Conservation (phyloP, 2,797 vertebrate genomes). For the Eleutherodactylus coqui region DNA sequence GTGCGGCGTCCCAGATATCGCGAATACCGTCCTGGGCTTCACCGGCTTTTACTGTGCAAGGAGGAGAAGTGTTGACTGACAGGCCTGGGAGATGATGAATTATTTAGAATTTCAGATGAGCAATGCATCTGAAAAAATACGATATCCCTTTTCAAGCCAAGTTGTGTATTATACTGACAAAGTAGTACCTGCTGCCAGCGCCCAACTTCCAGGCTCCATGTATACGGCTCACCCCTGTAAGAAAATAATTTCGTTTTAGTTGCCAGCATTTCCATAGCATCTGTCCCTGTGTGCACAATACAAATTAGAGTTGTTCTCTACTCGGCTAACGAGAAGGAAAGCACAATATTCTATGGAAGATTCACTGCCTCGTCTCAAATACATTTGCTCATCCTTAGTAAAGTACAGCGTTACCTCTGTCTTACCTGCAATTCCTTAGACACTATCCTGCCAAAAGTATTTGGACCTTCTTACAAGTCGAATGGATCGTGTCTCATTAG, state of each 20-base stretch:
- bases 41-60: background rate
- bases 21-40: background rate
- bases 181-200: constrained; percentile 11
- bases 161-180: constrained; percentile 42
- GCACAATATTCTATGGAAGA: constrained; percentile 3
- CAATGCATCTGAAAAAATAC: constrained; percentile 9
- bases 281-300: constrained; percentile 23
- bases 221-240: constrained; percentile 24
- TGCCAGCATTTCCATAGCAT: constrained; percentile 31
- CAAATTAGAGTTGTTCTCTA: constrained; percentile 18
- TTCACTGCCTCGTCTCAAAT: background rate
- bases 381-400: background rate
- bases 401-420: background rate
- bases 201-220: background rate
- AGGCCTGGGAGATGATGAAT: constrained; percentile 47
- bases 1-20: constrained; percentile 6
- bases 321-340: background rate
- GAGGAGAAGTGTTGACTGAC: constrained; percentile 34
- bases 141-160: constrained; percentile 24
- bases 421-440: background rate
- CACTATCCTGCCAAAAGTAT: no score
- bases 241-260: constrained; percentile 35
- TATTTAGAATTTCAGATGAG: constrained; percentile 53
- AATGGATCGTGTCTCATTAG: no score
- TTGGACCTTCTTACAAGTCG: no score